Evolutionary conservation across 2,888 invertebrate species (phyloP).

Genomic region (Selenia dentaria): DNA sequence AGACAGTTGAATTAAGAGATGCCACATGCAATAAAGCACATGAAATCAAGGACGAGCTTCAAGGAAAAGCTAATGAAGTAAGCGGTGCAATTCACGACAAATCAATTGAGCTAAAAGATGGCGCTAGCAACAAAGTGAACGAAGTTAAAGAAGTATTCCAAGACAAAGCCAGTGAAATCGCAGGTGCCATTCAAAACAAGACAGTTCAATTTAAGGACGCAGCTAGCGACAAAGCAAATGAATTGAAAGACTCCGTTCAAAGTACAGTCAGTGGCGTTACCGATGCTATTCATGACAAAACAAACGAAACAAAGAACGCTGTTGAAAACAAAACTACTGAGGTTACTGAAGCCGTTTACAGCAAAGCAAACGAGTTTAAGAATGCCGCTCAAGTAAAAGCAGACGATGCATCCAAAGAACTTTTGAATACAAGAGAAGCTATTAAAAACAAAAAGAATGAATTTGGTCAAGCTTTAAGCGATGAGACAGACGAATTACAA

Average conservation of each 20-base stretch:
- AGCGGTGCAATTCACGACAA: conserved; percentile 42
- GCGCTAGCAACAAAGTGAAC: conserved; percentile 29
- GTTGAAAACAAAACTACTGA: conserved; percentile 27
- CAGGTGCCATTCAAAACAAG: conserved; percentile 39
- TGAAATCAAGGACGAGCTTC: conserved; percentile 37
- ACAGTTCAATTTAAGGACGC: conserved; percentile 32
- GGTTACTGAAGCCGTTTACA: neutral
- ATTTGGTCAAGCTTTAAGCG: conserved; percentile 45
- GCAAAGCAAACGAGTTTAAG: conserved; percentile 29
- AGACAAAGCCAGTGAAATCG: conserved; percentile 38
- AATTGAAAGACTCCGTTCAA: conserved; percentile 1
- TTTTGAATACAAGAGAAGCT: conserved; percentile 50
- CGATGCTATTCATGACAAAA: conserved; percentile 37
- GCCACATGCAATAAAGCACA: conserved; percentile 33
- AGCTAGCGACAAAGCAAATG: conserved; percentile 26
- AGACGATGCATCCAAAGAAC: conserved; percentile 38
- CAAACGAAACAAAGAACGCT: conserved; percentile 16
- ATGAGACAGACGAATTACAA: conserved; percentile 59
- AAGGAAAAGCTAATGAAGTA: conserved; percentile 42
- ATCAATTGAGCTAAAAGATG: conserved; percentile 40
- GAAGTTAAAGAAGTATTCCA: conserved; percentile 36
- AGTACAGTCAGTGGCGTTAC: conserved; percentile 8
- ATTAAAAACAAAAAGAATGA: conserved; percentile 50
- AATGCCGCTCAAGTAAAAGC: conserved; percentile 36
- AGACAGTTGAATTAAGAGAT: conserved; percentile 36